phyloP scores from a whole-genome alignment of 2,888 invertebrate genomes.

The Electrophaes corylata region DNA sequence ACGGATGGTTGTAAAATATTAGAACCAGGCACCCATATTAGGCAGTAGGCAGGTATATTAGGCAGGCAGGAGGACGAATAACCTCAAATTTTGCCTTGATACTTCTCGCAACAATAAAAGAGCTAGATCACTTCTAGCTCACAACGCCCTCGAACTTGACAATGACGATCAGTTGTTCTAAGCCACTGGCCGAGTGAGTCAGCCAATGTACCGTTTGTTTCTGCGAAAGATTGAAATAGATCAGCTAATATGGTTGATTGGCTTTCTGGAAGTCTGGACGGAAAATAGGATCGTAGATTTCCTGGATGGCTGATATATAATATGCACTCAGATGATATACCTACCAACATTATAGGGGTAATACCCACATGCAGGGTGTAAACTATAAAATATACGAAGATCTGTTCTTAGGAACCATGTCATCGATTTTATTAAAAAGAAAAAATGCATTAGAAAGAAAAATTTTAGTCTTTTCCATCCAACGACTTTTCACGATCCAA shows the following conservation, averaged over 20 bases:
- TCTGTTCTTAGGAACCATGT: too few species aligned
- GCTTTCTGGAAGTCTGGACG: constrained; percentile 64
- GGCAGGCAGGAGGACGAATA: too few species aligned
- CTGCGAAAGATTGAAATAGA: constrained; percentile 70
- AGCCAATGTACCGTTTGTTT: constrained; percentile 52
- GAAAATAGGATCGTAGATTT: constrained; percentile 56
- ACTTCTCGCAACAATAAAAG: neutral
- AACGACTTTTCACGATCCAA: too few species aligned
- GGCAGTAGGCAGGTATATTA: too few species aligned
- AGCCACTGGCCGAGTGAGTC: constrained; percentile 43
- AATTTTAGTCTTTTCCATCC: too few species aligned
- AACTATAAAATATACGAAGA: too few species aligned
- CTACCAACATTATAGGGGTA: neutral
- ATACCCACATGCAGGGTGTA: too few species aligned
- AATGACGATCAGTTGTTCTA: constrained; percentile 28
- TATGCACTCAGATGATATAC: constrained; percentile 26
- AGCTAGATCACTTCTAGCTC: constrained; percentile 13
- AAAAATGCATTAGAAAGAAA: too few species aligned
- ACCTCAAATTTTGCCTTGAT: too few species aligned
- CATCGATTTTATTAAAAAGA: too few species aligned
- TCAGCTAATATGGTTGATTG: constrained; percentile 62
- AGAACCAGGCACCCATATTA: too few species aligned
- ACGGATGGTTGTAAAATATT: too few species aligned
- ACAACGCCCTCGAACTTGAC: constrained; percentile 19
- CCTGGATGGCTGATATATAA: constrained; percentile 59